Evolutionary conservation across 2,113 vertebrate species (phyloP), one percentile per base, ranked within the genome.

Genomic region (Cephalopholis sonnerati): DNA sequence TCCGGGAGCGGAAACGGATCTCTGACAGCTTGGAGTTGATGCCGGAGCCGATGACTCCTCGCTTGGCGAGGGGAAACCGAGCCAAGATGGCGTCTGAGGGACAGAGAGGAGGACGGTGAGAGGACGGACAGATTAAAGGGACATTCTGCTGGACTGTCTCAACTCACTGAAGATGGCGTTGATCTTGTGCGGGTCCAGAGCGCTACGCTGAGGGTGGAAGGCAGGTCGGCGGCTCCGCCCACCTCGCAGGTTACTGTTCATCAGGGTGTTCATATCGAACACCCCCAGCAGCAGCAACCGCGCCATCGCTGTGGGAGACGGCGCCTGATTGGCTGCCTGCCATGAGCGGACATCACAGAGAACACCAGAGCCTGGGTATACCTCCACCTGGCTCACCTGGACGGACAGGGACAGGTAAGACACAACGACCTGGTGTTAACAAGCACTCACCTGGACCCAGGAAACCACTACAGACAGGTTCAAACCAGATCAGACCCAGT

Each of bases 21-120:
- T 93, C 92, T 11, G 93, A 94, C 73, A 95, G 89, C 90, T 94
- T 95, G 87, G 93, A 94, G 86, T 91, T 94, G 87, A 94, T 95
- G 44, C 94, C 89, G 1, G 92, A 92, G 68, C 92, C 93, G 41
- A 93, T 94, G 87, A 93, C 89, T 39, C 87, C 91, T 57, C 87
- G 93, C 68, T 84, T 83, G 51, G 93, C 93, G 32, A 93, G 84
- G 41, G 90, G 93, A 87, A 94, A 94, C 32, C 86, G 81, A n/a
- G 93, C 89, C 89, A 95, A 83, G 59, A 85, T 94, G 84, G 93
- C 92, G 55, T 94, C 94, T 95, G 90, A 27, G 48, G 27, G 29
- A 70, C 18, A 79, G 29, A 77, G 58, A 77, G 29, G 27, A 11
- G 32, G 11, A 27, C 3, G 0, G 13, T 57, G 10, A 58, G 22